These are phyloP conservation scores for Calonectris borealis DNA, from an alignment of 2,113 vertebrate species.

Conservation along the genomic window DNA sequence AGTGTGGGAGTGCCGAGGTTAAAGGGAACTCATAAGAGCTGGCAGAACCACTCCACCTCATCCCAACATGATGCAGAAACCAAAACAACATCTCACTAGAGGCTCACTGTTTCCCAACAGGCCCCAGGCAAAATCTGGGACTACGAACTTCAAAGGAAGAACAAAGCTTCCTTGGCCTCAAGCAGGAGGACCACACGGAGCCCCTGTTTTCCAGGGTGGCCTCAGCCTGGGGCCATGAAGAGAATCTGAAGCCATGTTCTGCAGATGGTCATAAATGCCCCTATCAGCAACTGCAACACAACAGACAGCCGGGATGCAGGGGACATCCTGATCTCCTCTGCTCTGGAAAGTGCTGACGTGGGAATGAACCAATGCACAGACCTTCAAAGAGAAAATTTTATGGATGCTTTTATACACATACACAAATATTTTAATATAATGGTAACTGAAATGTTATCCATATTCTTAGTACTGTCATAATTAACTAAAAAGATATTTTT, in stretches of 20 bases:
- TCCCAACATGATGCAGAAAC: background rate
- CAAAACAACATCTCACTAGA: background rate
- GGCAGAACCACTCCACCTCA: background rate
- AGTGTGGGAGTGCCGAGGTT: background rate
- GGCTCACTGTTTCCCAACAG: accelerated
- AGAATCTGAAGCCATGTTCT: accelerated
- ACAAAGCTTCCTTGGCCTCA: background rate
- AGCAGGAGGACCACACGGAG: background rate
- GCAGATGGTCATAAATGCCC: background rate
- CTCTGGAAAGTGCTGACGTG: background rate
- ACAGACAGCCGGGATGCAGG: background rate
- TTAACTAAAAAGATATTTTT: slow-evolving; percentile 82
- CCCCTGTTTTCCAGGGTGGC: background rate
- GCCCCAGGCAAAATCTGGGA: background rate
- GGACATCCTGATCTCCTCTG: background rate
- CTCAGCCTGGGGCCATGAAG: background rate
- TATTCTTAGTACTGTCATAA: slow-evolving; percentile 84
- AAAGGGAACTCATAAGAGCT: background rate
- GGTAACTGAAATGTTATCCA: slow-evolving; percentile 83
- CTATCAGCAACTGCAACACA: accelerated
- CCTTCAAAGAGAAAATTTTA: slow-evolving; percentile 66
- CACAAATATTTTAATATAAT: slow-evolving; percentile 83
- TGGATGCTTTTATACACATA: slow-evolving; percentile 75
- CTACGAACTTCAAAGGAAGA: background rate
- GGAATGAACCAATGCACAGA: background rate